These are phyloP conservation scores for Reticulitermes lucifugus DNA, from an alignment of 2,888 invertebrate species.

Conservation along the genomic window DNA sequence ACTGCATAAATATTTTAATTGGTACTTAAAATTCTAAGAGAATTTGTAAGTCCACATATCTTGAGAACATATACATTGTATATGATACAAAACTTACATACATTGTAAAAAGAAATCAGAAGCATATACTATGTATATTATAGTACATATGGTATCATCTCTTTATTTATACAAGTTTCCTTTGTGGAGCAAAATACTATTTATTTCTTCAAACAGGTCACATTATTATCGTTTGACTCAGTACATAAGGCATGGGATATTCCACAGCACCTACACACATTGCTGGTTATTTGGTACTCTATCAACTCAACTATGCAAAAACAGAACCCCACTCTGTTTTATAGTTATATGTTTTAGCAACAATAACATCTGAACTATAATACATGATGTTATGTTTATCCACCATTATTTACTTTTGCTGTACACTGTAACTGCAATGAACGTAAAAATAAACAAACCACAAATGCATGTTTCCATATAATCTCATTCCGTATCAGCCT, in stretches of 20 bases:
- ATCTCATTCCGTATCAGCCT: no score
- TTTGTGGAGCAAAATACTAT: constrained; percentile 30
- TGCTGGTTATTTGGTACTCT: not conserved
- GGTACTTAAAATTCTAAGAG: constrained; percentile 43
- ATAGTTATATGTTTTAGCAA: no score
- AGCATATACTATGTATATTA: constrained; percentile 31
- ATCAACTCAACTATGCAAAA: not conserved
- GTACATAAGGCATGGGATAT: not conserved
- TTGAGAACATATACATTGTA: constrained; percentile 47
- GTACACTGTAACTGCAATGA: no score
- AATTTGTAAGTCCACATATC: constrained; percentile 39
- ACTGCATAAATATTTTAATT: constrained; percentile 44
- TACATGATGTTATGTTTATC: no score
- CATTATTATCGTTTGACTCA: not conserved
- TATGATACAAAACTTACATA: constrained; percentile 39
- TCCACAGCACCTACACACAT: constrained; percentile 1
- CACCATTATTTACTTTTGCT: no score
- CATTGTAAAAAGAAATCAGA: constrained; percentile 29
- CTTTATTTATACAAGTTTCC: constrained; percentile 18
- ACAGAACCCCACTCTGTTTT: no score
- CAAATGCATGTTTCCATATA: no score
- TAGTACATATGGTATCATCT: constrained; percentile 21
- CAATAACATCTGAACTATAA: no score
- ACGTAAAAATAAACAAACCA: no score
- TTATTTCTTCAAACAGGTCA: constrained; percentile 18